phyloP scores from a whole-genome alignment of 30 jellyfish, hydroid and myxozoan species.

The Aurelia coerulea region DNA sequence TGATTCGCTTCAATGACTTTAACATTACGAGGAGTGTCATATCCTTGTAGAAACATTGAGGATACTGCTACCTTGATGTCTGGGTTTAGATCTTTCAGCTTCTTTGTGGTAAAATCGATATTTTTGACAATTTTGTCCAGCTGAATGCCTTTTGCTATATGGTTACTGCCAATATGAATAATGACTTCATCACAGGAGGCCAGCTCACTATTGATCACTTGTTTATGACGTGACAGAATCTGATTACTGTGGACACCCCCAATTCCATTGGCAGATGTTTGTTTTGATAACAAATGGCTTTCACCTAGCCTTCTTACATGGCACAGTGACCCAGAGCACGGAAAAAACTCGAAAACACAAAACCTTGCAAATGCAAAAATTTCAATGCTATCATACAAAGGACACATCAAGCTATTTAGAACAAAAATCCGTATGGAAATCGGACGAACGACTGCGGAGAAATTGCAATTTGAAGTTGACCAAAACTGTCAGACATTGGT shows the following conservation, averaged over 20 bases:
- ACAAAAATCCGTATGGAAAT: too few relatives aligned
- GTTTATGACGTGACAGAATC: constrained; percentile 8
- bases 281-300: too few relatives aligned
- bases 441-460: too few relatives aligned
- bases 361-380: too few relatives aligned
- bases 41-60: constrained; percentile 7
- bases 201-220: constrained; percentile 20
- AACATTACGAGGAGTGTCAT: constrained; percentile 20
- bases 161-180: constrained; percentile 27
- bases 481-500: too few relatives aligned
- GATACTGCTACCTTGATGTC: constrained; percentile 22
- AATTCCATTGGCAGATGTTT: neutral
- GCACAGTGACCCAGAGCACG: too few relatives aligned
- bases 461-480: too few relatives aligned
- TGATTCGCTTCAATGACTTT: neutral
- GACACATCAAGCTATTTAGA: too few relatives aligned
- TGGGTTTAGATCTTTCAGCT: neutral
- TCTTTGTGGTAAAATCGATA: constrained; percentile 2
- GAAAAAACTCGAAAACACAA: too few relatives aligned
- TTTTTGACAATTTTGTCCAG: neutral
- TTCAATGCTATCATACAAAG: too few relatives aligned
- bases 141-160: neutral
- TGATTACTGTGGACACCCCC: constrained; percentile 29
- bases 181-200: constrained; percentile 19
- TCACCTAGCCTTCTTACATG: too few relatives aligned